phyloP scores from a whole-genome alignment of 2,797 vertebrate species.

The Notolepis coatsorum region DNA sequence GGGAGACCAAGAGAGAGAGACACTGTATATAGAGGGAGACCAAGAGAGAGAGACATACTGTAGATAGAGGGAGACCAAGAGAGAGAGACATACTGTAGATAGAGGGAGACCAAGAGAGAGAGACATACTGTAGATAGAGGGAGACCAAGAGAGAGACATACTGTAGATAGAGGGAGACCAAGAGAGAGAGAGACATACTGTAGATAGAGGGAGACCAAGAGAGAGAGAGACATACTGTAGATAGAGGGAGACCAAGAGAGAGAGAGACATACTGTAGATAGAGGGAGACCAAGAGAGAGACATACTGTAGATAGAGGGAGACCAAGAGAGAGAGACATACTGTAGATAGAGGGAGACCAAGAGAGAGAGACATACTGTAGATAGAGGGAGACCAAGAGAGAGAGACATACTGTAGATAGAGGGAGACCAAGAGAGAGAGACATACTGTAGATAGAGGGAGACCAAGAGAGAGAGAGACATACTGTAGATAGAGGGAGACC shows the following conservation, averaged over 20 bases:
- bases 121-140: neutral
- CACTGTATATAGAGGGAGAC: neutral
- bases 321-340: neutral
- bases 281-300: neutral
- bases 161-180: neutral
- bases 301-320: neutral
- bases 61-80: conserved; percentile 9
- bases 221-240: too few relatives aligned
- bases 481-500: neutral
- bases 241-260: neutral
- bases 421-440: neutral
- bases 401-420: conserved; percentile 7
- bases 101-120: neutral
- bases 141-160: neutral
- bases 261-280: too few relatives aligned
- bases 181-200: neutral
- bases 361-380: conserved; percentile 38
- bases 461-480: conserved; percentile 7
- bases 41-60: neutral
- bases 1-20: conserved; percentile 17
- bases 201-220: neutral
- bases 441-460: neutral
- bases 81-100: neutral
- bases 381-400: conserved; percentile 9
- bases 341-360: neutral